Base-by-base conservation (phyloP, 2,888 invertebrate genomes). In the Amblyjoppa fuscipennis region DNA sequence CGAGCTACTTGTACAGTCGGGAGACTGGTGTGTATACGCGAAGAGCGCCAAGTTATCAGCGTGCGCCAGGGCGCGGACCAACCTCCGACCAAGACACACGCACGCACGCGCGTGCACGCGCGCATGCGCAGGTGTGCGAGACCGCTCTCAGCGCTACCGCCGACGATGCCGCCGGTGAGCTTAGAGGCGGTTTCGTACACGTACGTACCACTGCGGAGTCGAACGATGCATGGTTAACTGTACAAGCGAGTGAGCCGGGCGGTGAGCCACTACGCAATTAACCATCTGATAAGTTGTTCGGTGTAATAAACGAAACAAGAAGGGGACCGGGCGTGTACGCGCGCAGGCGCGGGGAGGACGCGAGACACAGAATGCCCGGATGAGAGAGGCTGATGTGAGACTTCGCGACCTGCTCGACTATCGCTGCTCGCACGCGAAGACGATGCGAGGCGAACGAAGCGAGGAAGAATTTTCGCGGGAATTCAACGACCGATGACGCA, bases 1-100 rank as follows among this genome's bases (percentile, higher is more conserved):
- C 89, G 90, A 92, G 92, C 93, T 92, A 92, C 93, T 92, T 92
- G 91, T 88, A 90, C 90, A 89, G 84, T 81, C 85, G 84, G 68
- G 78, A 75, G 78, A 75, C 77, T 70, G 71, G 82, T 87, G 28
- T 61, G 28, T 61, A 74, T 59, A 85, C 73, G 82, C 82, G 83
- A 83, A 83, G 74, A 76, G 76, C 71, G 69, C 64, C 41, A 53
- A 78, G 81, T 66, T 77, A 77, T 77, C 77, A 51, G 81, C 79
- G 81, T 81, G 70, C 75, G 82, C 79, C 85, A 82, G 85, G 85
- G 85, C 79, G 85, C 82, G 82, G 82, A 82, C 78, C 71, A 11
- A 56, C 61, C 81, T 31, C 41, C 0, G 49, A 79, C 68, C 59
- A 61, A 78, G 28, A 20, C 59, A 59, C 64, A 81, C 31, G 28